These are phyloP conservation scores for Aradophagus sp. DNA, from an alignment of 1,140 invertebrate species.

Conservation along the genomic window DNA sequence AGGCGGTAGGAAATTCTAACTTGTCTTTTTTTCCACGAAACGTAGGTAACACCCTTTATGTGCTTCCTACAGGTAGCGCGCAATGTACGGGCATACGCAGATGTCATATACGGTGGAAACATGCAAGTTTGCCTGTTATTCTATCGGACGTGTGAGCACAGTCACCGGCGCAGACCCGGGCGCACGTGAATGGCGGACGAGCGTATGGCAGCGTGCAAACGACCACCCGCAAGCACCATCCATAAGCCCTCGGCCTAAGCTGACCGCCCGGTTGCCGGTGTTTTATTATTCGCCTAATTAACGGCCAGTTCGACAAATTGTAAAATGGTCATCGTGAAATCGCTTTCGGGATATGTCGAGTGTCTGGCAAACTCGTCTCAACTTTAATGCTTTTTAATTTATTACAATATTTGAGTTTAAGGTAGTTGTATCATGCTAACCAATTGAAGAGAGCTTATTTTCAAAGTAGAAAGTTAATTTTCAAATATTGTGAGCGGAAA, in stretches of 20 bases:
- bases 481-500: too few species aligned
- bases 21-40: too few species aligned
- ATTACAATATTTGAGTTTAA: too few species aligned
- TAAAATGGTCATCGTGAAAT: constrained; percentile 20
- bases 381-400: too few species aligned
- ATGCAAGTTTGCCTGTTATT: constrained; percentile 46
- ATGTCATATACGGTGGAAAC: constrained; percentile 31
- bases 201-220: constrained; percentile 18
- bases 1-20: too few species aligned
- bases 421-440: too few species aligned
- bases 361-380: too few species aligned
- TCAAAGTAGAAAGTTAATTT: too few species aligned
- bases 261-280: constrained; percentile 27
- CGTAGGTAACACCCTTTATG: constrained; percentile 9
- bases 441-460: too few species aligned
- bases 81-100: constrained; percentile 12
- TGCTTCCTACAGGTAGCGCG: too few species aligned
- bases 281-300: constrained; percentile 26
- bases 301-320: background rate
- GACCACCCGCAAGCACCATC: constrained; percentile 61
- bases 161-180: constrained; percentile 24
- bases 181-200: constrained; percentile 34
- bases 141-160: constrained; percentile 31
- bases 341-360: too few species aligned
- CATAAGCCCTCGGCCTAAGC: constrained; percentile 21